phyloP scores from a whole-genome alignment of 2,797 vertebrate genomes.

The Falco columbarius region DNA sequence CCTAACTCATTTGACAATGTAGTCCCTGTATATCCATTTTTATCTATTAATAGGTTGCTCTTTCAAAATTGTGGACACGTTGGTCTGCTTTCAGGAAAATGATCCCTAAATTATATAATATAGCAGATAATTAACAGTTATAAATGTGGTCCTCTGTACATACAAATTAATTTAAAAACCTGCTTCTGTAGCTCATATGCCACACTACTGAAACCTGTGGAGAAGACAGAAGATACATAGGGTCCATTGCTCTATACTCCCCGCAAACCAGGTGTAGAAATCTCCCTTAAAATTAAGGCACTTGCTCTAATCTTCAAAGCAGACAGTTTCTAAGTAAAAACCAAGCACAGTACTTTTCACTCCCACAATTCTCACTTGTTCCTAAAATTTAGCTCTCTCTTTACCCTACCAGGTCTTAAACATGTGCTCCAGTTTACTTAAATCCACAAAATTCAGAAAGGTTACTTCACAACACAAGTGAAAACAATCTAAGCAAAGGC shows the following conservation, averaged over 20 bases:
- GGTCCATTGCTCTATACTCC: background rate
- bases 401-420: background rate
- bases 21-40: background rate
- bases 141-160: background rate
- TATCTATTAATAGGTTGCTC: background rate
- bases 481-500: background rate
- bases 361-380: background rate
- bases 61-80: background rate
- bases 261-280: background rate
- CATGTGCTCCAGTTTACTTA: background rate
- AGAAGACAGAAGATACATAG: background rate
- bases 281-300: background rate
- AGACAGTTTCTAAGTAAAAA: background rate
- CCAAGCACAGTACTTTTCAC: background rate
- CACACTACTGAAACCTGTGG: background rate
- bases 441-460: background rate
- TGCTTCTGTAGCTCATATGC: background rate
- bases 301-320: background rate
- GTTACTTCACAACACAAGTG: background rate
- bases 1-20: background rate
- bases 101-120: background rate
- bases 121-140: background rate
- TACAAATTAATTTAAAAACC: background rate
- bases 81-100: background rate
- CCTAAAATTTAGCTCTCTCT: background rate